Base-by-base conservation (phyloP, 2,113 vertebrate genomes). In the Toxotes jaculatrix region DNA sequence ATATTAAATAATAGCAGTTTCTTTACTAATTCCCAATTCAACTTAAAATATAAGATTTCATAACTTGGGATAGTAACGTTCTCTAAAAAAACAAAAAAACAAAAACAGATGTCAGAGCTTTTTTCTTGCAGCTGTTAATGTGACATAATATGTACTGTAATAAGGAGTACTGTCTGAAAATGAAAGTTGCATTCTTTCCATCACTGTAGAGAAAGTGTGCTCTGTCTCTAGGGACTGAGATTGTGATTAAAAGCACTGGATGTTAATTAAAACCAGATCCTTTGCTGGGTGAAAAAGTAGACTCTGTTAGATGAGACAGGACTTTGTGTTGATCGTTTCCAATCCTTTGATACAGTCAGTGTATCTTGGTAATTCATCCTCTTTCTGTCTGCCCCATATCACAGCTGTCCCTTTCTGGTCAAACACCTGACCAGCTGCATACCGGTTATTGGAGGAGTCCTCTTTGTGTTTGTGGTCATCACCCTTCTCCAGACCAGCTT, bases 401-500 rank as follows among this genome's bases (percentile, higher is more conserved):
- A 23, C 82, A 99, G 98, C 93, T 98, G 98, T 80, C 98, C 98
- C 45, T 99, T 97, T 93, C 93, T 99, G 88, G 97, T 97, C 77
- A 85, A 79, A 69, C 94, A 97, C 76, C 92, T 99, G 91, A 97
- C 97, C 79, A 69, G 95, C 82, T 97, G 95, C 94, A 97, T 99
- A 88, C 97, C 97, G 65, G 89, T 95, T 72, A 97, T 99, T 3
- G 97, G 96, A 8, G 97, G 95, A 73, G 5, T 97, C 88, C 96
- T 99, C 49, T 97, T 99, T 93, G 95, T 97, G 71, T 97, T 99
- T 59, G 98, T 98, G 93, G 87, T 98, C 94, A 95, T 97, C 95
- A 97, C 96, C 70, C 93, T 99, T 83, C 96, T 99, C 38, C 98
- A 97, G 92, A 99, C 98, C 0, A 98, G 96, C 87, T 96, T 98